A percentile compares a stretch with the other conserved stretches of the same genome.
phyloP scores from a whole-genome alignment of 1,140 invertebrate genomes.

The Carposina sasakii region DNA sequence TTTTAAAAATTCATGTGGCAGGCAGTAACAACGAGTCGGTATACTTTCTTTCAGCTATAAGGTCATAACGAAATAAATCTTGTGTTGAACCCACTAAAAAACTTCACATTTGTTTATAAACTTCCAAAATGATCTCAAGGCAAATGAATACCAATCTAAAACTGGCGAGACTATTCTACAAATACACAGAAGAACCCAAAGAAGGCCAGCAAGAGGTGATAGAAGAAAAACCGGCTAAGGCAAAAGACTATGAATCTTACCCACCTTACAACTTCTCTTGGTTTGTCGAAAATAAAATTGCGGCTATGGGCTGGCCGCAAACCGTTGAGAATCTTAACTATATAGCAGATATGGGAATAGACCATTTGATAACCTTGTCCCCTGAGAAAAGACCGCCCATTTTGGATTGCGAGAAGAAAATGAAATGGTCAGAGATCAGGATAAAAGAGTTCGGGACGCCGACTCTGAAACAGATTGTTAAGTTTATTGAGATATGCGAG shows the following conservation, averaged over 20 bases:
- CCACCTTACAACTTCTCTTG: conserved; percentile 64
- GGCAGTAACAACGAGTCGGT: no score
- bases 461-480: conserved; percentile 76
- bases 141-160: conserved; percentile 51
- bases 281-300: conserved; percentile 63
- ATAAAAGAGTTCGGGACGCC: conserved; percentile 80
- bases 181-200: conserved; percentile 41
- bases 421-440: conserved; percentile 75
- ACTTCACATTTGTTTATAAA: no score
- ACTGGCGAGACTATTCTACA: conserved; percentile 59
- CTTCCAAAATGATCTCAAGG: conserved; percentile 41
- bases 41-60: no score
- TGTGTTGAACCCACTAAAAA: no score
- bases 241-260: conserved; percentile 42
- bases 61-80: no score
- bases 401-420: conserved; percentile 53
- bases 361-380: conserved; percentile 76
- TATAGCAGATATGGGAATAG: conserved; percentile 71
- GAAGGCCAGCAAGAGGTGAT: conserved; percentile 12
- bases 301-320: conserved; percentile 73
- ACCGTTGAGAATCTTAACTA: conserved; percentile 74
- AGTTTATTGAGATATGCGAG: conserved; percentile 79
- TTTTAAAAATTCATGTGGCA: no score
- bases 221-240: conserved; percentile 14
- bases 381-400: conserved; percentile 76